These are phyloP conservation scores for Varecia variegata DNA, from an alignment of 2,797 vertebrate genomes.

Conservation along the genomic window DNA sequence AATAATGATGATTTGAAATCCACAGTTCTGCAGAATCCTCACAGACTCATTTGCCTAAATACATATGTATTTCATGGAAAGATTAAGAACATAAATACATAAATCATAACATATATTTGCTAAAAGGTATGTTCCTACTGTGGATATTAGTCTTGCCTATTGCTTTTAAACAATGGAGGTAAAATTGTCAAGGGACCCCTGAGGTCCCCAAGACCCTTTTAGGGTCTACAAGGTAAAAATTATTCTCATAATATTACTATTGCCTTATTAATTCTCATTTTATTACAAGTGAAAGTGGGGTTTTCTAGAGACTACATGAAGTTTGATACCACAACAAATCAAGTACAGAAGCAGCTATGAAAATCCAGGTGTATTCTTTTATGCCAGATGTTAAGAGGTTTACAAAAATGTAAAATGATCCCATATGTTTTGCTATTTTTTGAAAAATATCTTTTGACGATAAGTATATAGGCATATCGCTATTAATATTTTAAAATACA, in stretches of 20 bases:
- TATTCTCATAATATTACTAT: not conserved
- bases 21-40: not conserved
- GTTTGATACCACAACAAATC: not conserved
- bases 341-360: not conserved
- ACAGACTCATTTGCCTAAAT: not conserved
- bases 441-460: not conserved
- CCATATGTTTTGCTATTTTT: not conserved
- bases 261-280: not conserved
- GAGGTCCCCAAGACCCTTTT: not conserved
- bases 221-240: not conserved
- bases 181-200: not conserved
- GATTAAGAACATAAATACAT: not conserved
- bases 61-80: not conserved
- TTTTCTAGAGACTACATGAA: not conserved
- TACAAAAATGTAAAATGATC: not conserved
- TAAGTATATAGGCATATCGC: not conserved
- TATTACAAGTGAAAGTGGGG: not conserved
- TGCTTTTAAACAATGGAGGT: not conserved
- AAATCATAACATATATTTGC: not conserved
- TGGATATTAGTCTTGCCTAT: not conserved
- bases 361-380: not conserved
- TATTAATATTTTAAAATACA: not conserved
- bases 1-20: not conserved
- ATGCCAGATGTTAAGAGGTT: not conserved
- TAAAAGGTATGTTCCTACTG: not conserved